Evolutionary conservation across 2,888 invertebrate genomes (phyloP), one percentile per base, ranked within the genome.

Genomic region (Pediacus dermestoides): DNA sequence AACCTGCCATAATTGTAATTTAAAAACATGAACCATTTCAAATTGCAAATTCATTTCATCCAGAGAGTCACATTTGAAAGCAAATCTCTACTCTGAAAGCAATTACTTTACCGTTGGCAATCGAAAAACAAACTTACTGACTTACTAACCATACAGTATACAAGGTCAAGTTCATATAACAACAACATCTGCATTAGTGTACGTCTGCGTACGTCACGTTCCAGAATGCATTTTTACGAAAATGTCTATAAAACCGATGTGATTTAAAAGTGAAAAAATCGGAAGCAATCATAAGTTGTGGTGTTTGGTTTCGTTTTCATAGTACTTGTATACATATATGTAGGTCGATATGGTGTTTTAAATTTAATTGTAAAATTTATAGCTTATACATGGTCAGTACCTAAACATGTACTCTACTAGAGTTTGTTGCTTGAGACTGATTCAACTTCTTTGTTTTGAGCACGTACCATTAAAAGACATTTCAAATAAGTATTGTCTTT

Each of bases 281-380:
- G n/a, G n/a, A n/a, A n/a, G n/a, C n/a, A n/a, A n/a, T n/a, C n/a
- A 18, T 18, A 18, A 6, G n/a, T 7, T 18, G 21, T 6, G 6
- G 21, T 18, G n/a, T 18, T 18, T 6, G 21, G 21, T 18, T 18
- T 18, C 21, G n/a, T 18, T 18, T 18, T 18, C 21, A 18, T 18
- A n/a, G 21, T 6, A 18, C 21, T 18, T 18, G 21, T 18, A 18
- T n/a, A 18, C 6, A 18, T 40, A 46, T 46, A 36, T n/a, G n/a
- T 46, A 38, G 46, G 46, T 46, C 46, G 46, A 40, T 34, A 40
- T 34, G 46, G 40, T 34, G 16, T 35, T 39, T 42, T 31, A 37
- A 40, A 42, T 43, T 43, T 43, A 43, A 46, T 46, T 43, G 37
- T 37, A 36, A 27, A 43, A 40, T 43, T 46, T 46, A 46, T 40